Conservation (phyloP, 2,888 invertebrate species). For the Chalcis sispes region DNA sequence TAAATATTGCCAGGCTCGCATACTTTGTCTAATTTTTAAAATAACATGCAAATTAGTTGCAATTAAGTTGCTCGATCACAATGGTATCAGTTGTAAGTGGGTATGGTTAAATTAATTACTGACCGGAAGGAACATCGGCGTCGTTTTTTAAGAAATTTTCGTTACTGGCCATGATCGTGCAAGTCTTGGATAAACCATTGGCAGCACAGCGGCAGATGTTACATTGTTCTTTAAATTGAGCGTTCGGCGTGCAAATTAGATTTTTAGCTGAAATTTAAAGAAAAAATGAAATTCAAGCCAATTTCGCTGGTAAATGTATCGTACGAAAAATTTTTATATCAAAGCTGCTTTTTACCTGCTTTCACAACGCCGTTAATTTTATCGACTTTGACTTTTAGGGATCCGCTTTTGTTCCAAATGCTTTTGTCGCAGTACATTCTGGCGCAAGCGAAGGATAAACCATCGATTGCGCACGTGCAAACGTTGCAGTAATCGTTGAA, state of each 20-base stretch:
- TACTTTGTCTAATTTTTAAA: background rate
- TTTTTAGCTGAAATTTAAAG: background rate
- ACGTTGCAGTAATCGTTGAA: conserved; percentile 78
- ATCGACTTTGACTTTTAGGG: background rate
- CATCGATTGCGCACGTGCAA: conserved; percentile 78
- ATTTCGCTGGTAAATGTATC: background rate
- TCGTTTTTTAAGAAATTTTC: background rate
- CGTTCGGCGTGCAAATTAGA: conserved; percentile 2
- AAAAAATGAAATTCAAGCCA: background rate
- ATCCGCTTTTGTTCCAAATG: conserved; percentile 13
- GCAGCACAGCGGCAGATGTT: conserved; percentile 78
- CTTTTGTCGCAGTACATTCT: conserved; percentile 63
- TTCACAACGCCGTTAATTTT: background rate
- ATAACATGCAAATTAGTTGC: background rate
- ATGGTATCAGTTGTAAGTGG: no score
- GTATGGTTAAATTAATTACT: no score
- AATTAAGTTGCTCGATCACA: no score
- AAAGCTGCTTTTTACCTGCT: background rate
- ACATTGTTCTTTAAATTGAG: conserved; percentile 75
- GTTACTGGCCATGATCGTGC: conserved; percentile 59
- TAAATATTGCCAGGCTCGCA: conserved; percentile 49
- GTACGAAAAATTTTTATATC: no score
- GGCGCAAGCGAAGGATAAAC: conserved; percentile 77
- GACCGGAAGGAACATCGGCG: background rate
- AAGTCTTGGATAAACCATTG: conserved; percentile 65